Conservation (phyloP, 2,797 vertebrate species). For the Enteromius treurensis region DNA sequence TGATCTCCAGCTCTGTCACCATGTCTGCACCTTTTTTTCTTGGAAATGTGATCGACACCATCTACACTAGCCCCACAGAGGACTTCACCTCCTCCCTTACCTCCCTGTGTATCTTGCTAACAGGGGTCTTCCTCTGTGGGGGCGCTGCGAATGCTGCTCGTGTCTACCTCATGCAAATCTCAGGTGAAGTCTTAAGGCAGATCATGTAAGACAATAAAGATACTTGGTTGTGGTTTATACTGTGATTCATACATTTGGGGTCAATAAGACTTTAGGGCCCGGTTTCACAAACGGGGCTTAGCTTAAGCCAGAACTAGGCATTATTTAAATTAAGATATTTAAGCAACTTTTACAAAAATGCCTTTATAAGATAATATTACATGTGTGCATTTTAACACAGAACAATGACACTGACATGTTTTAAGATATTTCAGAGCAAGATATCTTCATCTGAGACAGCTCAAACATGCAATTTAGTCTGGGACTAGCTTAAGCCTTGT, state of each 20-base stretch:
- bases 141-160: constrained; percentile 89
- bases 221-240: neutral
- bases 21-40: constrained; percentile 97
- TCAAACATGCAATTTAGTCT: no score
- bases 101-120: constrained; percentile 84
- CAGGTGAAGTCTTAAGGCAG: constrained; percentile 79
- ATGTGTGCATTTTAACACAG: no score
- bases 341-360: no score
- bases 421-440: no score
- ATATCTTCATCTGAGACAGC: no score
- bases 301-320: no score
- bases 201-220: neutral
- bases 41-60: constrained; percentile 92
- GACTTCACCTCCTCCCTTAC: constrained; percentile 82
- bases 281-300: no score
- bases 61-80: constrained; percentile 81
- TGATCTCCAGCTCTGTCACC: constrained; percentile 91
- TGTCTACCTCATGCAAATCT: constrained; percentile 94
- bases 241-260: neutral
- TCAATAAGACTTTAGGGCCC: neutral
- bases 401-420: no score
- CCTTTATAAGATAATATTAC: no score
- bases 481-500: no score
- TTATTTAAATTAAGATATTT: no score
- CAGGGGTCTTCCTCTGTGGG: constrained; percentile 90